These are phyloP conservation scores for Neosilurus hyrtlii DNA, from an alignment of 2,797 vertebrate species.

Conservation along the genomic window DNA sequence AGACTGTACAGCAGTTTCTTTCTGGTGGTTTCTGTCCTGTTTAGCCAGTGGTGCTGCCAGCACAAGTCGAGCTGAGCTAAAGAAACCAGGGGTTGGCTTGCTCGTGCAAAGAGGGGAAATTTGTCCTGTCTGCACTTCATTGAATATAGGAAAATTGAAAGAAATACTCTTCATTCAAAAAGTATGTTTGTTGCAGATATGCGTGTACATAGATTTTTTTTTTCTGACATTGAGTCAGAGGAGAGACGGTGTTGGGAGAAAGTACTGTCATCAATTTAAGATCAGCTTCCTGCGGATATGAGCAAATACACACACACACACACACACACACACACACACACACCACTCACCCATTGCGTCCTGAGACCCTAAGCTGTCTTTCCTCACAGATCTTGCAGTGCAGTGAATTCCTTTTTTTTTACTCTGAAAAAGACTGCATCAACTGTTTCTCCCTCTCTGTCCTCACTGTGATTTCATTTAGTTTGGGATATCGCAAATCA, in stretches of 20 bases:
- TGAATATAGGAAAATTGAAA: conserved; percentile 46
- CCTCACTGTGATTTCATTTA: conserved; percentile 52
- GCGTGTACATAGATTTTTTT: conserved; percentile 41
- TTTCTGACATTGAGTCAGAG: conserved; percentile 25
- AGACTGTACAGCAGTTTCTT: background rate
- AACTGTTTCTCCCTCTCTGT: conserved; percentile 11
- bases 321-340: background rate
- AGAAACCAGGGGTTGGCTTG: conserved; percentile 16
- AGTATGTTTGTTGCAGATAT: conserved; percentile 49
- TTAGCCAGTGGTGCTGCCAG: conserved; percentile 7
- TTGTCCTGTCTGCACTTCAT: conserved; percentile 31
- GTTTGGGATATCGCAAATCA: conserved; percentile 7
- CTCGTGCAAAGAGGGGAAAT: conserved; percentile 3
- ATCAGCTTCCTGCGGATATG: conserved; percentile 33
- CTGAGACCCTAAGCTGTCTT: conserved; percentile 21
- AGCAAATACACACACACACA: background rate
- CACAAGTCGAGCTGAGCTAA: conserved; percentile 30
- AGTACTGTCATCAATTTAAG: conserved; percentile 59
- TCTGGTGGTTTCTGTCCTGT: background rate
- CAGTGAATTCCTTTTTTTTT: conserved; percentile 16
- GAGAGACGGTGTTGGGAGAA: conserved; percentile 38
- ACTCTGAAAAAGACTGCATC: background rate
- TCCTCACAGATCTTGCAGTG: background rate
- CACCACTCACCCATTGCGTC: background rate
- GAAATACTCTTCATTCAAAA: conserved; percentile 34